Base-by-base conservation (phyloP, 1,140 invertebrate species). In the Chlorops oryzae region DNA sequence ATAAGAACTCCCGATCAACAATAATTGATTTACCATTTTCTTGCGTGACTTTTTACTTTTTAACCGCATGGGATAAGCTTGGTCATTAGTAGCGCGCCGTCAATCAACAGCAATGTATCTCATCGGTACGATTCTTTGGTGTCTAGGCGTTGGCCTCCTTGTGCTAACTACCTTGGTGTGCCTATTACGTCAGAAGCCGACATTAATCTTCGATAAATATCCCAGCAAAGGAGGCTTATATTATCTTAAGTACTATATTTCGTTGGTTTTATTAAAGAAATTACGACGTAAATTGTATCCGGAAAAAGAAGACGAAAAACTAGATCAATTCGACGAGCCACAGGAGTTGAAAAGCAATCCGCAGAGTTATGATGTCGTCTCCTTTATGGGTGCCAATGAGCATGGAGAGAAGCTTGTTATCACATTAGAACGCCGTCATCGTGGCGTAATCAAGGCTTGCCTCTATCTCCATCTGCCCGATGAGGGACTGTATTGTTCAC, bases 341-440 rank as follows among this genome's bases (percentile, higher is more conserved):
- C 66, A 70, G 27, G 25, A 47, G 18, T 21, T 70, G 10, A 51
- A 57, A 18, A 46, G 49, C 4, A 58, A 70, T 57, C 66, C 66
- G 0, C 61, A 69, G 18, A 65, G 63, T 34, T 70, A 70, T 13
- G 66, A 70, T 45, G 65, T 65, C 6, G 60, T 70, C 23, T 66
- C 63, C 9, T 63, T 70, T 43, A 59, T 69, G 60, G 65, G 58
- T 0, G 65, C 66, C 23, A 66, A 65, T 43, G 37, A 27, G 1
- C 42, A 47, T 15, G 62, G 63, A 0, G 45, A 63, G 6, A 70
- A 70, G 23, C 28, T 70, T 20, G 57, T 69, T 56, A 50, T 70
- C 0, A 62, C 57, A 0, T 35, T 70, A 37, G 66, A 70, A 35
- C 47, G 66, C 0, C 51, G 66, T 2, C 32, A 63, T 0, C 54